Percentiles rank a stretch among this genome's conserved stretches.
Evolutionary conservation across 1,140 invertebrate genomes (phyloP).

Genomic region (Drosophila pseudoobscura): DNA sequence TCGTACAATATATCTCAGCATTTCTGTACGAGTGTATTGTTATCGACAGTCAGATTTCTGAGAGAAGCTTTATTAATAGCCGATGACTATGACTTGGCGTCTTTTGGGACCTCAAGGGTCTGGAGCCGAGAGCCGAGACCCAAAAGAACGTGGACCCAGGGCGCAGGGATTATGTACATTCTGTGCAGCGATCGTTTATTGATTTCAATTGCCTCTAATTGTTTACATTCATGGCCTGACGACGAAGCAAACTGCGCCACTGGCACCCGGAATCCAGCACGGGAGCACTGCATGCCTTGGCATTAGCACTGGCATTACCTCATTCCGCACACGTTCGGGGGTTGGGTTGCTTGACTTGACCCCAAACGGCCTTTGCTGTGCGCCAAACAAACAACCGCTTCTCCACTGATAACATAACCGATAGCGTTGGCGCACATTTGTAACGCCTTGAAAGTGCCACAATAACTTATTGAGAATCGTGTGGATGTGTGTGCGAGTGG

Average conservation of each 20-base stretch:
- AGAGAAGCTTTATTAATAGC: constrained; percentile 67
- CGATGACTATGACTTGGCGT: constrained; percentile 65
- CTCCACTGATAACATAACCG: constrained; percentile 38
- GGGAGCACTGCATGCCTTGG: constrained; percentile 26
- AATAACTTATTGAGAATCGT: neutral
- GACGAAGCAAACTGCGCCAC: constrained; percentile 5
- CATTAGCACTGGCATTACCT: constrained; percentile 18
- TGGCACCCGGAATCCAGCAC: constrained; percentile 16
- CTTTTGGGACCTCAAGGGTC: constrained; percentile 21
- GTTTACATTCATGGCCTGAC: constrained; percentile 40
- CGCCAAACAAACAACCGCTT: constrained; percentile 51
- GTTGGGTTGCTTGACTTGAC: constrained; percentile 29
- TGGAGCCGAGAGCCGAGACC: neutral
- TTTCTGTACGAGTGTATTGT: constrained; percentile 36
- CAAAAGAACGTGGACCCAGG: constrained; percentile 23
- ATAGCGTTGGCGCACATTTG: constrained; percentile 50
- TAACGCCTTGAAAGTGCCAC: constrained; percentile 61
- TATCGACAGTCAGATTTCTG: constrained; percentile 63
- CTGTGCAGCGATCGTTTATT: constrained; percentile 59
- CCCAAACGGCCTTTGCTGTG: constrained; percentile 22
- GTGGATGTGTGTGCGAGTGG: constrained; percentile 7
- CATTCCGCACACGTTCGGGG: constrained; percentile 6
- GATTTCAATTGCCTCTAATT: constrained; percentile 78
- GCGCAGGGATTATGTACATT: constrained; percentile 27
- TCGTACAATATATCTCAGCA: constrained; percentile 11